phyloP scores from a whole-genome alignment of 1,140 invertebrate species.

The Sminthurides bifidus region DNA sequence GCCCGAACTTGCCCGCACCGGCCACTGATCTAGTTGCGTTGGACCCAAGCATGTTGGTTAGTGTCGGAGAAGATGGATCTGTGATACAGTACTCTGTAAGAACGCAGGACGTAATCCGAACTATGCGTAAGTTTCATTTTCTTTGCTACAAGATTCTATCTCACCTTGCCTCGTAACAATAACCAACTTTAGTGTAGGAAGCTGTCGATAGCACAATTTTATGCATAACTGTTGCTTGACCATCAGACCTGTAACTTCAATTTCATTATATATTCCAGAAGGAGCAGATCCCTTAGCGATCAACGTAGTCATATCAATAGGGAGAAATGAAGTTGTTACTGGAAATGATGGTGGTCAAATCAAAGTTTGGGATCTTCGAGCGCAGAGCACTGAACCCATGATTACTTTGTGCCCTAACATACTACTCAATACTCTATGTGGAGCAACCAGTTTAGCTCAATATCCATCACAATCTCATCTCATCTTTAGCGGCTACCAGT shows the following conservation, averaged over 20 bases:
- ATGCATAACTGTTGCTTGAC: too few species aligned
- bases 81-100: conserved; percentile 13
- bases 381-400: background rate
- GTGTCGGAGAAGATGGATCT: conserved; percentile 28
- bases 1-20: background rate
- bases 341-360: conserved; percentile 27
- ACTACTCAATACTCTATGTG: conserved; percentile 16
- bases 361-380: conserved; percentile 25
- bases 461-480: conserved; percentile 24
- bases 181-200: background rate
- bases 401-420: conserved; percentile 13
- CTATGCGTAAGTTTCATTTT: conserved; percentile 12
- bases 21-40: conserved; percentile 15
- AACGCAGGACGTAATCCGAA: conserved; percentile 11
- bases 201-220: background rate
- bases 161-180: background rate
- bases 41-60: conserved; percentile 10
- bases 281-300: conserved; percentile 22
- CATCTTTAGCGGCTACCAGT: conserved; percentile 25
- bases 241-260: too few species aligned
- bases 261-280: conserved; percentile 6
- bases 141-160: background rate
- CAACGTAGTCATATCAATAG: conserved; percentile 1
- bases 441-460: conserved; percentile 21
- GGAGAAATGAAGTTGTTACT: conserved; percentile 12